Conservation (phyloP, 2,797 vertebrate species). For the Cryptoblepharus egeriae region DNA sequence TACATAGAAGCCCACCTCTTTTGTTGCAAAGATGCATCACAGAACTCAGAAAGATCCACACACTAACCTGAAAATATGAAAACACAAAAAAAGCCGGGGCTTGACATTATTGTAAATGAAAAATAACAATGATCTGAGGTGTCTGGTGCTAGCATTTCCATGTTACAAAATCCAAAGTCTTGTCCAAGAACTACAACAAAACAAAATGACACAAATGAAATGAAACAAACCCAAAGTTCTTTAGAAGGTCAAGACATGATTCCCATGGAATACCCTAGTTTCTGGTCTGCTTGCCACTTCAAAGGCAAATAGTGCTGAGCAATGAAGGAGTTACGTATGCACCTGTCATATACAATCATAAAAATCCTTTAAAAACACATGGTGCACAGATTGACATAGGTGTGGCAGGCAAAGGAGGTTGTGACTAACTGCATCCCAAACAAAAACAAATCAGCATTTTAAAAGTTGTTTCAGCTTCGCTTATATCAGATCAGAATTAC, state of each 20-base stretch:
- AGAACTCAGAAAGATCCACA: neutral
- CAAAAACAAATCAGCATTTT: neutral
- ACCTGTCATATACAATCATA: neutral
- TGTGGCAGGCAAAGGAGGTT: neutral
- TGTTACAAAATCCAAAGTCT: constrained; percentile 24
- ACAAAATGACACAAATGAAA: too few relatives aligned
- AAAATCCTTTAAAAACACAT: neutral
- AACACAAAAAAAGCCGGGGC: neutral
- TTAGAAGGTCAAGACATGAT: neutral
- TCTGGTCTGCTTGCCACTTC: neutral
- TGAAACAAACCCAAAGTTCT: neutral
- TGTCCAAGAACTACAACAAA: constrained; percentile 4
- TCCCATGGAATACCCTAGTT: neutral
- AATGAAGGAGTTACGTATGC: neutral
- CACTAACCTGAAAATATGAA: neutral
- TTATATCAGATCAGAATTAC: neutral
- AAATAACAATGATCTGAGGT: neutral
- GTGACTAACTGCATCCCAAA: neutral
- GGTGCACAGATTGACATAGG: neutral
- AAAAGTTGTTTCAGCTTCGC: neutral
- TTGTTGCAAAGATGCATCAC: neutral
- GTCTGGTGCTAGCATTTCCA: neutral
- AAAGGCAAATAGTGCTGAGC: neutral
- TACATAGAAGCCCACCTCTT: neutral
- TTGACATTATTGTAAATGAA: too few relatives aligned